Base-by-base conservation (phyloP, 2,888 invertebrate species). In the Drosophila rubida region DNA sequence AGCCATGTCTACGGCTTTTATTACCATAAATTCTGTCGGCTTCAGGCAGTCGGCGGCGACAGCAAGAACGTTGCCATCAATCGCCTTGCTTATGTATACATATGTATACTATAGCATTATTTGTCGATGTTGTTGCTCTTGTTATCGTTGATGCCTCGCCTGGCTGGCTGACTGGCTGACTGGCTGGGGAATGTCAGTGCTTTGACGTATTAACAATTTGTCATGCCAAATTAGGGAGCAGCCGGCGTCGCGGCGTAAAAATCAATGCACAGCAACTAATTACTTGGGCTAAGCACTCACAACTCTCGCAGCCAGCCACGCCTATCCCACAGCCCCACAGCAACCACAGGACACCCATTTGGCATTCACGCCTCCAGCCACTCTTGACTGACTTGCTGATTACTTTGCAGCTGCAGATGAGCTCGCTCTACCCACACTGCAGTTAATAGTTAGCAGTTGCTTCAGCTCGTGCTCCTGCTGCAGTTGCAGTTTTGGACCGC, bases 201-300 rank as follows among this genome's bases (percentile, higher is more conserved):
- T 75, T 74, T 84, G 88, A 87, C 78, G 80, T 80, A 86, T 85
- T 78, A 87, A 80, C 83, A 86, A 84, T 86, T 84, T 87, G 75
- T 82, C 88, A 87, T 68, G 84, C 78, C 62, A 72, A 87, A 87
- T 84, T 84, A 87, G 78, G 71, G 82, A 76, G 64, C 67, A 64
- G 66, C 50, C 49, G 58, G 48, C 71, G 37, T 39, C 30, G 68
- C 42, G 41, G 63, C 75, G 75, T 86, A 71, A 80, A 87, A 82
- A 88, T 82, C 82, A 82, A 86, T 82, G 84, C 88, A 53, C 66
- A 86, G 68, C 83, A 88, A 86, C 86, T 83, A 83, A 83, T 83
- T 83, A 83, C 88, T 74, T 54, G 62, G 39, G 19, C 53, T 53
- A 23, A 53, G 58, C 19, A 35, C 27, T 9, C 8, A 3, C 27